Base-by-base conservation (phyloP, 2,797 vertebrate genomes). In the Hipposideros larvatus region DNA sequence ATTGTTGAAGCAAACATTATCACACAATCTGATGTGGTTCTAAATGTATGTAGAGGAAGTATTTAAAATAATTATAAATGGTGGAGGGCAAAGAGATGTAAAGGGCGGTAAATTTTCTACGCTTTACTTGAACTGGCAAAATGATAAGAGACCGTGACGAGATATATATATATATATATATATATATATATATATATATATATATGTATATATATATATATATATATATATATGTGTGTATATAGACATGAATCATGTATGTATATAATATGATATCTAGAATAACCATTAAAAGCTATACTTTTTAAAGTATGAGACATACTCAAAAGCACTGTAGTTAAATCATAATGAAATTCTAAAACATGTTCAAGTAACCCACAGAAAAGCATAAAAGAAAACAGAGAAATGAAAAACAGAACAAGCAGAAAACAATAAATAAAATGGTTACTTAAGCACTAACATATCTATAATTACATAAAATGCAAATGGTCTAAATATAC, bases 341-440 rank as follows among this genome's bases (percentile, higher is more conserved):
- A 65, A 16, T 31, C 48, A 70, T 8, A 74, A 28, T 70, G 21
- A 28, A 89, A 82, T 89, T 73, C 28, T 66, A 63, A 31, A 46
- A 63, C 31, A 46, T 37, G 14, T 34, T 34, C 21, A 48, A 18
- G 28, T 26, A 48, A 61, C 55, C 1, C 37, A 68, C 4, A 15
- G 61, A 26, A 70, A 82, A 22, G 22, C n/a, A 93, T 59, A 24
- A 71, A 51, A 74, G 68, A 70, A 48, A 68, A 10, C 11, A 65
- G 48, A 65, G 48, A 74, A 82, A 75, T 61, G 26, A 75, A 85
- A 93, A 85, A 48, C 24, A 61, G n/a, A 91, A 80, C 14, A 83
- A 87, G 16, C 2, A 31, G 41, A 87, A 86, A 68, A 61, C 13
- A 41, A 75, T 59, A 61, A 51, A 37, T 37, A 73, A 92, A 66